Conservation (phyloP, 2,888 invertebrate species). For the Temnothorax unifasciatus region DNA sequence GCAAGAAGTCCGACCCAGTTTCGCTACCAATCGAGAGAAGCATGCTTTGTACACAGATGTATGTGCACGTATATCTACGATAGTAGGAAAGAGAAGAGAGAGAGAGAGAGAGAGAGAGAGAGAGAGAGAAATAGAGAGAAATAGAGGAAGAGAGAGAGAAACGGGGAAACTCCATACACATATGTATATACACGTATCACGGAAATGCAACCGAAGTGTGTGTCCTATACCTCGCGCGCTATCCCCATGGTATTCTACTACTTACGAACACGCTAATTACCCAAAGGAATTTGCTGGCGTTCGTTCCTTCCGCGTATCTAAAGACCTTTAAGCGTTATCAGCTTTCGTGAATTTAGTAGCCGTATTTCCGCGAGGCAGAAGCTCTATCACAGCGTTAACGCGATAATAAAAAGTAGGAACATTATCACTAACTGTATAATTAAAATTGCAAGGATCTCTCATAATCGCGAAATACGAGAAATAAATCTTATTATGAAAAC, state of each 20-base stretch:
- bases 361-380: conserved; percentile 58
- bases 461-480: conserved; percentile 12
- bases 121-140: background rate
- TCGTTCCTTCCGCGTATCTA: conserved; percentile 61
- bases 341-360: conserved; percentile 71
- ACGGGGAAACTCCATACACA: conserved; percentile 41
- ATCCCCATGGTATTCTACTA: conserved; percentile 40
- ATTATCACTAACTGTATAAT: conserved; percentile 67
- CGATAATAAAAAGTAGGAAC: conserved; percentile 58
- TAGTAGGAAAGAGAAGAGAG: background rate
- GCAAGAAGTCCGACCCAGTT: conserved; percentile 70
- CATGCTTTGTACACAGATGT: background rate
- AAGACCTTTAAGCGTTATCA: conserved; percentile 70
- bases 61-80: background rate
- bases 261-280: conserved; percentile 74
- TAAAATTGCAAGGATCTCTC: conserved; percentile 68
- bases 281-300: conserved; percentile 64
- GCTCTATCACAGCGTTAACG: conserved; percentile 36
- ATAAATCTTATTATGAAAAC: conserved; percentile 65
- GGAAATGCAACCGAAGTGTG: conserved; percentile 52
- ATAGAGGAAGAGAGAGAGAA: background rate
- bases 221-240: conserved; percentile 34
- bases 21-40: conserved; percentile 15
- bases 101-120: background rate
- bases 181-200: conserved; percentile 5